These are phyloP conservation scores for Copsychus sechellarum DNA, from an alignment of 2,113 vertebrate genomes.

Conservation along the genomic window DNA sequence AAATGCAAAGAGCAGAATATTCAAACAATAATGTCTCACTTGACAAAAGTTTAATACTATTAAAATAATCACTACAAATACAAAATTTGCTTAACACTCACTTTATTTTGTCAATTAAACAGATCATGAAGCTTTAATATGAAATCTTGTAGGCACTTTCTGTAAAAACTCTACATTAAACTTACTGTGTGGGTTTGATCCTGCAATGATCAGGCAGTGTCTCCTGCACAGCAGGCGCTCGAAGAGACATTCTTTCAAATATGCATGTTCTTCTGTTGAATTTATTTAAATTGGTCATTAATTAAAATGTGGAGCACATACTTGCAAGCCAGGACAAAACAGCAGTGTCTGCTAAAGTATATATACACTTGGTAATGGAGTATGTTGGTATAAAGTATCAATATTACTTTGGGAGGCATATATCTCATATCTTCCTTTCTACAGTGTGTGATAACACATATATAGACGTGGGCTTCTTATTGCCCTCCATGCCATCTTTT, in stretches of 20 bases:
- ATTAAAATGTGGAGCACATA: background rate
- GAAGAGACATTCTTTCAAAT: background rate
- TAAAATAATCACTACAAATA: background rate
- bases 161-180: background rate
- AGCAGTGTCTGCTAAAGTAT: background rate
- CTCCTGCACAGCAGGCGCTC: background rate
- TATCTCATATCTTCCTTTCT: background rate
- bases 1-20: background rate
- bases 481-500: background rate
- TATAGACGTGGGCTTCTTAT: background rate
- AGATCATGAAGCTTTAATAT: background rate
- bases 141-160: background rate
- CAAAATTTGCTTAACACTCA: background rate
- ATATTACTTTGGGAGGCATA: background rate
- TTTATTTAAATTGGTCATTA: background rate
- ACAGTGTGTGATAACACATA: background rate
- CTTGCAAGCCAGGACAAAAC: background rate
- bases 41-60: background rate
- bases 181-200: background rate
- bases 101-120: background rate
- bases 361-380: background rate
- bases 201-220: background rate
- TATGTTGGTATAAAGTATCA: background rate
- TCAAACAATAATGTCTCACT: background rate
- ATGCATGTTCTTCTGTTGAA: background rate